phyloP scores from a whole-genome alignment of 2,113 vertebrate genomes.

The Crotalus helleri region DNA sequence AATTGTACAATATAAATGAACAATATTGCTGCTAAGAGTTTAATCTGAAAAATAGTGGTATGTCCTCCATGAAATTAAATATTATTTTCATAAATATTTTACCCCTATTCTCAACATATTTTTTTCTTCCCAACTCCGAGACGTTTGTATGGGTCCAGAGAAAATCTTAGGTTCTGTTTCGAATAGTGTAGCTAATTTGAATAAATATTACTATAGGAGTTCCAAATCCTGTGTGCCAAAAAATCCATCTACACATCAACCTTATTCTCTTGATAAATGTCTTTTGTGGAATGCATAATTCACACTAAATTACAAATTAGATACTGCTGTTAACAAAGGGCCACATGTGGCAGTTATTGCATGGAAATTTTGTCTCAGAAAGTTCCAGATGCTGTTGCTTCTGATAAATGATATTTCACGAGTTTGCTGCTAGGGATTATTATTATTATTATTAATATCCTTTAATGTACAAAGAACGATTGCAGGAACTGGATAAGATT shows the following conservation, averaged over 20 bases:
- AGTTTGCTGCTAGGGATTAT: slow-evolving; percentile 41
- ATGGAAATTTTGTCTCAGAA: slow-evolving; percentile 51
- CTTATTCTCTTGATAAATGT: slow-evolving; percentile 48
- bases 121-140: slow-evolving; percentile 10
- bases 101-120: slow-evolving; percentile 28
- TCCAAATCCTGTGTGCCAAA: slow-evolving; percentile 71
- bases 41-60: slow-evolving; percentile 64
- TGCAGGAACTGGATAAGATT: not conserved
- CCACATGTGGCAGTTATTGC: slow-evolving; percentile 65
- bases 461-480: not conserved
- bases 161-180: slow-evolving; percentile 51
- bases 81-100: slow-evolving; percentile 69
- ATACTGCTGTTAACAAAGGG: slow-evolving; percentile 68
- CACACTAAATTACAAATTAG: slow-evolving; percentile 71
- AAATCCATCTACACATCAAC: slow-evolving; percentile 63
- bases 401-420: slow-evolving; percentile 28
- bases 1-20: slow-evolving; percentile 76
- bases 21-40: slow-evolving; percentile 68
- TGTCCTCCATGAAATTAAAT: slow-evolving; percentile 67
- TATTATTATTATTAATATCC: not conserved
- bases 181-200: slow-evolving; percentile 59
- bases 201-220: slow-evolving; percentile 63
- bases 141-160: slow-evolving; percentile 39
- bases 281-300: slow-evolving; percentile 61
- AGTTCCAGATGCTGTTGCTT: slow-evolving; percentile 50